Percentiles rank a stretch among this genome's conserved stretches.
Conservation (phyloP, 2,113 vertebrate species). For the Hippocampus mohnikei region DNA sequence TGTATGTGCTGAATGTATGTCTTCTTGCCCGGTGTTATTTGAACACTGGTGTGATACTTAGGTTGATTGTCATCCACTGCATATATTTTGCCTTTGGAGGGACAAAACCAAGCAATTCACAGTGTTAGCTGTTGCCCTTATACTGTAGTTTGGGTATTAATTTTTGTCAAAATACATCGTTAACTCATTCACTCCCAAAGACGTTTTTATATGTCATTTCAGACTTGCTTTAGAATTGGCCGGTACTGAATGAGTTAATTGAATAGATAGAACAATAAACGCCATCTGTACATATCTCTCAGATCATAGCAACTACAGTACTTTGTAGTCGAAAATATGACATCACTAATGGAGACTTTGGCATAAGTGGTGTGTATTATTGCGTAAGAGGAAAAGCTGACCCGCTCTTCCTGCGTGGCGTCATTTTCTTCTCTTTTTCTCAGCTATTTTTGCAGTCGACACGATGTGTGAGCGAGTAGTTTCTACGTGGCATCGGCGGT, state of each 20-base stretch:
- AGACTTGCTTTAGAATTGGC: no score
- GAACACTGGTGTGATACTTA: not conserved
- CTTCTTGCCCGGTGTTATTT: conserved; percentile 9
- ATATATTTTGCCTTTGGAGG: not conserved
- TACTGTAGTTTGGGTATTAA: no score
- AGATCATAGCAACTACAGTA: not conserved
- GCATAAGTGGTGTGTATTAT: conserved; percentile 5
- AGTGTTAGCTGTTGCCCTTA: not conserved
- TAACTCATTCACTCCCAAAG: no score
- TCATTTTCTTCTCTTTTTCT: conserved; percentile 6
- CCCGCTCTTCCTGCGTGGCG: conserved; percentile 5
- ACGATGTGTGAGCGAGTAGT: conserved; percentile 9
- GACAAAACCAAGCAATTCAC: conserved; percentile 1
- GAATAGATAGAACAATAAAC: not conserved
- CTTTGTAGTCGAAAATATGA: not conserved
- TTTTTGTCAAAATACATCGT: not conserved
- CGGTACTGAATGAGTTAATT: no score
- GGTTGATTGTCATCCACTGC: not conserved
- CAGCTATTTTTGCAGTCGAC: conserved; percentile 23
- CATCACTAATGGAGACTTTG: not conserved
- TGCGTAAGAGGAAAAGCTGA: conserved; percentile 52
- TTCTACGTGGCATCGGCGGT: conserved; percentile 9
- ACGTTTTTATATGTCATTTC: no score
- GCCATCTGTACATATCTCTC: not conserved
- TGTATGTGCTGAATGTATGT: conserved; percentile 37